These are phyloP conservation scores for Protomyctophum bolini DNA, from an alignment of 2,113 vertebrate genomes.

Conservation along the genomic window DNA sequence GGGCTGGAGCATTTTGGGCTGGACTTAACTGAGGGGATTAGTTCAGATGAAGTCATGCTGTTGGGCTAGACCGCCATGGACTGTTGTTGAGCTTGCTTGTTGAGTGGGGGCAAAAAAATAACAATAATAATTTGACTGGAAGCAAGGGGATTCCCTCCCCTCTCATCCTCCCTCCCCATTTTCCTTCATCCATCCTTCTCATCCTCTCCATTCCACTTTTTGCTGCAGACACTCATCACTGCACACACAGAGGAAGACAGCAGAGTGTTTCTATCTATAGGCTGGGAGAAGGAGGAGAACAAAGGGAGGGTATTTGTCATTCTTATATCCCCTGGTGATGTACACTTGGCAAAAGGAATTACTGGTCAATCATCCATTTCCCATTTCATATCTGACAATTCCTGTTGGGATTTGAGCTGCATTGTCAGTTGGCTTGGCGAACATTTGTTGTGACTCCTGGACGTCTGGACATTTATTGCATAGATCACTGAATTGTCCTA, in stretches of 20 bases:
- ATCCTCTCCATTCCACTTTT: constrained; percentile 67
- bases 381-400: constrained; percentile 26
- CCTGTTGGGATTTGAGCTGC: constrained; percentile 39
- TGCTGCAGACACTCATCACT: constrained; percentile 64
- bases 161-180: constrained; percentile 43
- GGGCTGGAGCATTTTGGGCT: constrained; percentile 23
- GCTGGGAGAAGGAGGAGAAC: constrained; percentile 14
- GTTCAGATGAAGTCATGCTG: constrained; percentile 44
- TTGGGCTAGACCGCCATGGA: neutral
- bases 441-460: constrained; percentile 21
- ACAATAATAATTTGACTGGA: constrained; percentile 32
- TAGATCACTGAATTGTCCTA: neutral
- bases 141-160: constrained; percentile 55
- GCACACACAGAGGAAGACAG: constrained; percentile 69
- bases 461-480: neutral
- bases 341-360: constrained; percentile 31
- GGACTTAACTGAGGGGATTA: constrained; percentile 33
- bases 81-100: constrained; percentile 36
- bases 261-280: constrained; percentile 56
- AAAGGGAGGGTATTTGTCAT: constrained; percentile 23
- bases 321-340: constrained; percentile 15
- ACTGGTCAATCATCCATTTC: constrained; percentile 2
- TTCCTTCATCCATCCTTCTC: constrained; percentile 51
- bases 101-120: neutral
- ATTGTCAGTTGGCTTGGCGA: constrained; percentile 6